Conservation (phyloP, 2,797 vertebrate genomes). For the Ctenochaetus hawaiiensis region DNA sequence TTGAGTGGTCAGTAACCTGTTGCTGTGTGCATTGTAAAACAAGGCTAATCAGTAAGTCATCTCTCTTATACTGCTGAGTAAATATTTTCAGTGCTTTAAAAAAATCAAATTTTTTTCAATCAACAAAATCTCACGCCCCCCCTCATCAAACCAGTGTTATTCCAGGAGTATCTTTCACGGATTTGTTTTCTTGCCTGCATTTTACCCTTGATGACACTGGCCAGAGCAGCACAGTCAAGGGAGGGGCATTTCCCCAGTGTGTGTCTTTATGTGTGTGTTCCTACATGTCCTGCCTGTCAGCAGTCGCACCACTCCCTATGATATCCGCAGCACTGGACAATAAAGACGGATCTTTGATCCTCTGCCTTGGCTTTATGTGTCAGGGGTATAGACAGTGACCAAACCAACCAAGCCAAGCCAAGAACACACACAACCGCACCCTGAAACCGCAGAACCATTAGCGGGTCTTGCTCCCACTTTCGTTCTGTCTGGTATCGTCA, state of each 20-base stretch:
- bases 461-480: conserved; percentile 33
- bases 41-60: neutral
- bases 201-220: conserved; percentile 66
- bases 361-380: conserved; percentile 50
- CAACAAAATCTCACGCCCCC: conserved; percentile 19
- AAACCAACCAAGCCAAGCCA: conserved; percentile 55
- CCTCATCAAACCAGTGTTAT: conserved; percentile 35
- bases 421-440: conserved; percentile 63
- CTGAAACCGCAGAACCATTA: conserved; percentile 60
- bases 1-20: too few relatives aligned
- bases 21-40: neutral
- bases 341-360: conserved; percentile 68
- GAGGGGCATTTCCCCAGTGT: conserved; percentile 58
- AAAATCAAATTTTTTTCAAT: conserved; percentile 19
- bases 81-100: conserved; percentile 7
- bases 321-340: conserved; percentile 49
- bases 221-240: conserved; percentile 70
- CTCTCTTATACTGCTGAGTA: neutral
- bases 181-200: conserved; percentile 50
- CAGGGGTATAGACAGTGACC: conserved; percentile 61
- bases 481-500: conserved; percentile 35
- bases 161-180: conserved; percentile 41
- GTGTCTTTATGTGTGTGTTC: conserved; percentile 40
- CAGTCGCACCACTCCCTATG: conserved; percentile 64
- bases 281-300: conserved; percentile 62